Evolutionary conservation across 2,113 vertebrate species (phyloP), one percentile per base, ranked within the genome.

Genomic region (Plestiodon gilberti): DNA sequence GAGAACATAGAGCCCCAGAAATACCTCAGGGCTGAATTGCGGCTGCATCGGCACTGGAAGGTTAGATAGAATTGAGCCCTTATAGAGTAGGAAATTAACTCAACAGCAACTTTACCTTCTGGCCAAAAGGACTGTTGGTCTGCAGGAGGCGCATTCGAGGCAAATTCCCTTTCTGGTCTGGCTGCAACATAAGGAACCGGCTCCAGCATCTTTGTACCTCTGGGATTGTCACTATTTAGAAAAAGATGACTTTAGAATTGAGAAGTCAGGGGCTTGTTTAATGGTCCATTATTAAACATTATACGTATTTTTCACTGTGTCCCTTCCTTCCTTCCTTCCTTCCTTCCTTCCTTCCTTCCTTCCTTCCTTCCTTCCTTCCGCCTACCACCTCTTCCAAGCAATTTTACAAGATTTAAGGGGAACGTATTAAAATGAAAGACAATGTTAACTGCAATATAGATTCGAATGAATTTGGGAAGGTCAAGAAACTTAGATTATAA

Each of bases 141-240:
- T 7, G 88, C 33, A 33, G 35, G 81, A 93, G 30, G 9, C 38
- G 18, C 17, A 1, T 74, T 38, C 62, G 82, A 65, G 81, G 87
- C 6, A 80, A 0, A 1, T 89, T 91, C 86, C 91, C 86, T 35
- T 90, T 89, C 84, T 52, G 2, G 55, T 88, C 14, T 43, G 73
- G 81, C 4, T 90, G 74, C 48, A 93, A 71, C 48, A 88, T 82
- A 30, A 87, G 83, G 62, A 86, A 91, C 38, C 87, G 35, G 14
- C 70, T 89, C 91, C 91, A 93, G 20, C 62, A 90, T 64, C 62
- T 90, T 59, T 89, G 64, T 8, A 92, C 75, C 87, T 93, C 86
- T 75, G 88, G 89, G n/a, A 80, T 8, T 35, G 87, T 11, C 70
- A 88, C 1, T 1, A 71, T 89, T 6, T 28, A 43, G 83, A 82